Evolutionary conservation across 2,888 invertebrate genomes (phyloP), one percentile per base, ranked within the genome.

Genomic region (Strigamia maritima): DNA sequence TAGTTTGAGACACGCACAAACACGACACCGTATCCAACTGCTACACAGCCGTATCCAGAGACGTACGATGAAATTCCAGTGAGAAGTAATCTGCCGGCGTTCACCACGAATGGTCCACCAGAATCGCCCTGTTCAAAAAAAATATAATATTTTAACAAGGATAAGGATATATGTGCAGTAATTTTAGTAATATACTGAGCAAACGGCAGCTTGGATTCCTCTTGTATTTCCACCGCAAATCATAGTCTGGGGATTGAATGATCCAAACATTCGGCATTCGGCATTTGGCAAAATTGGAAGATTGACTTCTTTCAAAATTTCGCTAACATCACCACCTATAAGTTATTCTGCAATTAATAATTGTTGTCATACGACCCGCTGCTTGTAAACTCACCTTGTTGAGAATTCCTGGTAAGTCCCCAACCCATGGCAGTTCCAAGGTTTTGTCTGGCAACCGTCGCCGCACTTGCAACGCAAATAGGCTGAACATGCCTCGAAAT

Each of bases 41-140:
- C 14, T 14, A 70, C 70, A n/a, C 70, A 70, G 0, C 70, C 70
- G 26, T 26, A 12, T 16, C 7, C 26, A 1, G 24, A 28, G 24
- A 24, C 70, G 14, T 26, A 70, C 14, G 70, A 70, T 2, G 70
- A 70, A 28, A 70, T 24, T 26, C 70, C 70, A 1, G 12, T 7
- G 3, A 70, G 70, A 28, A 26, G 28, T 3, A 8, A 28, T 70
- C 14, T 12, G 12, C 12, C n/a, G 12, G 0, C 16, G 12, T 70
- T 12, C n/a, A 70, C 70, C 24, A 70, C 70, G 70, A 70, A 28
- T 10, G 70, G 70, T 70, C 70, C 70, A 26, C 70, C 70, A 70
- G 70, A 70, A n/a, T 70, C 70, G 14, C 70, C 70, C 70, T 70
- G 12, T 16, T 0, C 3, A 70, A 35, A 35, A 35, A 35, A 35